Base-by-base conservation (phyloP, 2,888 invertebrate species). In the Sinhomidia bicolor region DNA sequence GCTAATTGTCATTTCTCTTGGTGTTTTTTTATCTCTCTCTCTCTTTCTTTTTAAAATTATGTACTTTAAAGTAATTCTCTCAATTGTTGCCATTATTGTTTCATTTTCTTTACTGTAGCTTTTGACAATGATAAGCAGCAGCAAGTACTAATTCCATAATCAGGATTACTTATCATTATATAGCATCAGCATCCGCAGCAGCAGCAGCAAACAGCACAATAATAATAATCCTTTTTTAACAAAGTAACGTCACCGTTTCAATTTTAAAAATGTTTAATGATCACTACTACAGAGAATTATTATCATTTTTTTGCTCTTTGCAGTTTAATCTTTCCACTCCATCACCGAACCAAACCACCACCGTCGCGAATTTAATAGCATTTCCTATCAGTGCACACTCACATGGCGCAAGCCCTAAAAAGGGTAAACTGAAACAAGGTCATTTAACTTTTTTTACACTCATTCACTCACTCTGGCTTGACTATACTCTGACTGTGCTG, bases 391-490 rank as follows among this genome's bases (percentile, higher is more conserved):
- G 41, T 47, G 44, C 44, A 78, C 78, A 80, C 57, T 36, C 60
- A 29, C 60, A 60, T 80, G 79, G 54, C 79, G 41, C 79, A 80
- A 60, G 41, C 14, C 57, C 68, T 82, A 32, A 82, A 71, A 71
- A 57, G 74, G 23, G 57, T 78, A 85, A 62, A 78, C 78, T 54
- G 29, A 86, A 81, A 81, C 87, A 87, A 87, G 87, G 87, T 81
- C 87, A 81, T 87, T 87, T 87, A 82, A 79, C 86, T 60, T 86
- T 78, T 71, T 83, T 74, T n/a, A 32, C 14, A 65, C 17, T 65
- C 17, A 17, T 36, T 65, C 36, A 14, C n/a, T n/a, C n/a, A n/a
- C n/a, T n/a, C n/a, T n/a, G n/a, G n/a, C n/a, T n/a, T n/a, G n/a
- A n/a, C n/a, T n/a, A n/a, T n/a, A n/a, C n/a, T n/a, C 7, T 17